A percentile compares a stretch with the other conserved stretches of the same genome.
Evolutionary conservation across 2,888 invertebrate species (phyloP).

Genomic region (Carabus problematicus): DNA sequence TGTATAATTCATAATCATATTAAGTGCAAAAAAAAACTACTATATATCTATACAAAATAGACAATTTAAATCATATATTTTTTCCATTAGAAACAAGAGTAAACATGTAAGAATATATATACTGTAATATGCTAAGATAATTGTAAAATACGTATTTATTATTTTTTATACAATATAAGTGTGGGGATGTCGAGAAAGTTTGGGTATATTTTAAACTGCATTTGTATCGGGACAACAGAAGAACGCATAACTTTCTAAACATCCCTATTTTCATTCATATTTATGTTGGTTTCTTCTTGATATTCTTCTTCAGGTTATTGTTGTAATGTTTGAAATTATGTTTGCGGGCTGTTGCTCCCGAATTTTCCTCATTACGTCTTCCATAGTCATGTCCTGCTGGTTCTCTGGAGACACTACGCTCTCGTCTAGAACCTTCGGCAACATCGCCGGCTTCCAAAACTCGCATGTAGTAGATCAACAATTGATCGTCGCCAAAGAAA

Average conservation of each 20-base stretch:
- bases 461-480: constrained; percentile 47
- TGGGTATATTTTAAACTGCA: neutral
- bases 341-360: neutral
- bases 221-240: neutral
- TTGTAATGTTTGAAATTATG: constrained; percentile 33
- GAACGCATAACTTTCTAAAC: constrained; percentile 23
- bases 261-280: constrained; percentile 8
- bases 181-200: constrained; percentile 9
- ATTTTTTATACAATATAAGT: too few species aligned
- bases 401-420: constrained; percentile 26
- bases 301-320: constrained; percentile 3
- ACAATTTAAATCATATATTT: constrained; percentile 1
- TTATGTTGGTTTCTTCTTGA: constrained; percentile 26
- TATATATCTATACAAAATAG: constrained; percentile 26
- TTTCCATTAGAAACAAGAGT: constrained; percentile 20
- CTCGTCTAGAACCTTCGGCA: constrained; percentile 6
- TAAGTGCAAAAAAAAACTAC: too few species aligned
- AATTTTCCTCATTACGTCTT: constrained; percentile 8
- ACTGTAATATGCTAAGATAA: too few species aligned
- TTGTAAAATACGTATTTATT: too few species aligned
- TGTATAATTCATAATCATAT: too few species aligned
- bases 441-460: constrained; percentile 37
- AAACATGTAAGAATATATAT: constrained; percentile 1
- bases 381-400: constrained; percentile 13
- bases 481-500: constrained; percentile 46